phyloP scores from a whole-genome alignment of 2,797 vertebrate species.

The Octomys mimax region DNA sequence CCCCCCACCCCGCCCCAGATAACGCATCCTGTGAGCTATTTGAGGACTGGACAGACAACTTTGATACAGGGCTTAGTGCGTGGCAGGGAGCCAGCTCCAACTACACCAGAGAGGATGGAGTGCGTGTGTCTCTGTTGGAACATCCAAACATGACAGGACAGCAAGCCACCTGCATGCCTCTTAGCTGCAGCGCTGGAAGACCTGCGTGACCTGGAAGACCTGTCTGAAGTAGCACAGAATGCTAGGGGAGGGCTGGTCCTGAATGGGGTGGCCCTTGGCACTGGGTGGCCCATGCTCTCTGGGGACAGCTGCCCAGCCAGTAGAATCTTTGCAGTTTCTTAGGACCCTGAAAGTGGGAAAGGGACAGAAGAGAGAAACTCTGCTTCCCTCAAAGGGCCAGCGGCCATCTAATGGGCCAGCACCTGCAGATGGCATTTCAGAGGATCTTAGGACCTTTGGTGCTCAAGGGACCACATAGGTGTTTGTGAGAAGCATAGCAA shows the following conservation, averaged over 20 bases:
- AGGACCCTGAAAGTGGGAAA: not conserved
- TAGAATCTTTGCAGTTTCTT: not conserved
- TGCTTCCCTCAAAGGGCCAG: not conserved
- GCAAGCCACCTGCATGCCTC: not conserved
- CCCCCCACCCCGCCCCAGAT: not conserved
- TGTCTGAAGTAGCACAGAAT: not conserved
- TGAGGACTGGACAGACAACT: not conserved
- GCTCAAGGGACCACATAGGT: not conserved
- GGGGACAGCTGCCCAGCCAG: not conserved
- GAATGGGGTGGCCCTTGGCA: not conserved
- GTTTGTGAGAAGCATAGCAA: not conserved
- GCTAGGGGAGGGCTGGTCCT: not conserved
- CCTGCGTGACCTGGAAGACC: not conserved
- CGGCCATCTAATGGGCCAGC: not conserved
- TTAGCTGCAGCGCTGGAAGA: not conserved
- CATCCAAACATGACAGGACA: too few relatives aligned
- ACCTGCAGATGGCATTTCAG: not conserved
- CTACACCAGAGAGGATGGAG: not conserved
- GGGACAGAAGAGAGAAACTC: too few relatives aligned
- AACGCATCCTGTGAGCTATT: conserved; percentile 8
- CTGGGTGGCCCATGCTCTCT: not conserved
- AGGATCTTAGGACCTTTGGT: not conserved
- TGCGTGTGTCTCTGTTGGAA: not conserved
- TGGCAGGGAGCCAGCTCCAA: not conserved
- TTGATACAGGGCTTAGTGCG: not conserved